Evolutionary conservation across 1,140 invertebrate species (phyloP).

Genomic region (Zophobas atratus): DNA sequence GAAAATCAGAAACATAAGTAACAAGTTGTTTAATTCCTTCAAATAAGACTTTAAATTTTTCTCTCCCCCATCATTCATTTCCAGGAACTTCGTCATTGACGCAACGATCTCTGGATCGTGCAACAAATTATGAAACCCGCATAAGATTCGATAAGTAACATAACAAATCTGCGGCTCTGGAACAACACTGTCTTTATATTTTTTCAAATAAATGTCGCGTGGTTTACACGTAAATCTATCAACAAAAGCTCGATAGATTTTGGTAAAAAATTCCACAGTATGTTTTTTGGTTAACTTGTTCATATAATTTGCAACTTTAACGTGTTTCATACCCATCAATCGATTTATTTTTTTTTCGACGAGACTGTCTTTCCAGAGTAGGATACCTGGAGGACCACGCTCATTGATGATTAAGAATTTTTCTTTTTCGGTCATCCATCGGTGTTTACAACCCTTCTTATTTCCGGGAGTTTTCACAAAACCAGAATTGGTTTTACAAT

Average conservation of each 20-base stretch:
- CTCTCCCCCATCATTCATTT: not conserved
- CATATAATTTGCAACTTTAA: constrained; percentile 4
- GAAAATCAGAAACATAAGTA: not conserved
- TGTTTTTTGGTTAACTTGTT: constrained; percentile 30
- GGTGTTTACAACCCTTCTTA: constrained; percentile 20
- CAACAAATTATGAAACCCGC: constrained; percentile 7
- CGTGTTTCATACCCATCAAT: not conserved
- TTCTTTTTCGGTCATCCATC: constrained; percentile 8
- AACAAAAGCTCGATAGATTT: constrained; percentile 1
- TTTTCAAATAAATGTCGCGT: constrained; percentile 5
- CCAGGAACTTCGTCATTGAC: not conserved
- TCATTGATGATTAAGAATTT: not conserved
- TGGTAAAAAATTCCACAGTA: constrained; percentile 8
- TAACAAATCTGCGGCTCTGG: not conserved
- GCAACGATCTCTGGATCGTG: not conserved
- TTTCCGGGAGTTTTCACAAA: constrained; percentile 1
- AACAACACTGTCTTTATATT: not conserved
- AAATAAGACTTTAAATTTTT: not conserved
- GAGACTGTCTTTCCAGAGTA: constrained; percentile 5
- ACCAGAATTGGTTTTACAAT: not conserved
- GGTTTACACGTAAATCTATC: not conserved
- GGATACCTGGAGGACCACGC: not conserved
- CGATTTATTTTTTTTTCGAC: not conserved
- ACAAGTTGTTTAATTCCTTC: constrained; percentile 2
- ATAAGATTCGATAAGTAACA: constrained; percentile 13